phyloP scores from a whole-genome alignment of 2,113 vertebrate genomes.

The Heterochromis multidens region DNA sequence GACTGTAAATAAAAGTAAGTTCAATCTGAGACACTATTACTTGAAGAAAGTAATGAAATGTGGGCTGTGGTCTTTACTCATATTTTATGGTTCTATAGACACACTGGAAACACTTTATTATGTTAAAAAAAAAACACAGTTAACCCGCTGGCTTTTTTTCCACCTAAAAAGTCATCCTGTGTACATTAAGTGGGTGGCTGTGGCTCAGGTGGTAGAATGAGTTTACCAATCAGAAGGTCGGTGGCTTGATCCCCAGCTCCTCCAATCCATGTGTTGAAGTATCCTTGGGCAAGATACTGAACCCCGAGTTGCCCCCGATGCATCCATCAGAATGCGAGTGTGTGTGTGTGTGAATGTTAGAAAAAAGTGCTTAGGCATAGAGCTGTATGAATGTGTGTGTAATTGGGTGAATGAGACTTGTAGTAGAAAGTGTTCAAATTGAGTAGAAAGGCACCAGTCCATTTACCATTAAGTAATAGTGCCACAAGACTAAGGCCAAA shows the following conservation, averaged over 20 bases:
- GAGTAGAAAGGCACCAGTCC: background rate
- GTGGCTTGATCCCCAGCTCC: background rate
- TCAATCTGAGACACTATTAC: too few species aligned
- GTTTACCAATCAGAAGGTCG: background rate
- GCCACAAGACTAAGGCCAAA: background rate
- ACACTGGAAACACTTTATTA: background rate
- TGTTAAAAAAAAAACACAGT: too few species aligned
- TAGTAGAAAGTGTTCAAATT: background rate
- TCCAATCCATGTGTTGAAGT: background rate
- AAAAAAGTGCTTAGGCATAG: background rate
- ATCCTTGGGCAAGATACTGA: too few species aligned
- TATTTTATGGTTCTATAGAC: background rate
- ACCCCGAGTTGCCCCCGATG: too few species aligned
- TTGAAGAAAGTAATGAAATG: background rate
- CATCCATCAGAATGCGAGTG: too few species aligned
- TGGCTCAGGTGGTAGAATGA: background rate
- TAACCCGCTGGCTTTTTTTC: background rate
- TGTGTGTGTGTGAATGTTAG: background rate
- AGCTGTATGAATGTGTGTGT: background rate
- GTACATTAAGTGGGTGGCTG: rapidly evolving
- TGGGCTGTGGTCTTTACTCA: background rate
- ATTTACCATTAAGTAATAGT: background rate
- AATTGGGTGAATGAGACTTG: background rate
- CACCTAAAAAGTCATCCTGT: background rate
- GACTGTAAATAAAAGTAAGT: too few species aligned